Evolutionary conservation across 2,888 invertebrate species (phyloP), one percentile per base, ranked within the genome.

Genomic region (Spialia ferax): DNA sequence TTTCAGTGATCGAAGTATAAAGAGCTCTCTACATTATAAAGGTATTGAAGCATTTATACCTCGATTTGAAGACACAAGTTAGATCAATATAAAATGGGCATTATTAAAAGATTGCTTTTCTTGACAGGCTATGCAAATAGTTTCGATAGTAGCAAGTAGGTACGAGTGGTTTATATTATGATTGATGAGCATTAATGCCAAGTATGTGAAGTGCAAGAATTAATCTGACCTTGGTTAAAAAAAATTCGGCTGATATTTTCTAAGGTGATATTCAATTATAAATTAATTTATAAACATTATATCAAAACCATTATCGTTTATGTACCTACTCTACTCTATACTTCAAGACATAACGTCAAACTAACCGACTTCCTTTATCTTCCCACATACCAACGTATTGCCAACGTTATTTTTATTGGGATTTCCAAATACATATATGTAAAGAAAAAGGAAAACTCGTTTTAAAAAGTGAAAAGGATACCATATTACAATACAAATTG

Each of bases 101-200:
- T 20, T 35, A 10, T 35, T 35, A 11, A 4, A 8, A 18, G 4
- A 35, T 35, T 20, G 15, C 29, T 15, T 29, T 18, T 56, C 56
- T 32, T 56, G 56, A 56, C 56, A 18, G 32, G 6, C 32, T 35
- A 32, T 56, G 20, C 20, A 26, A 56, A 56, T 56, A 10, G 18
- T 56, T 56, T 56, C 20, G 72, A 75, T 78, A 77, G 79, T 82
- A 85, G n/a, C n/a, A n/a, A n/a, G n/a, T n/a, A n/a, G n/a, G n/a
- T 83, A 84, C 80, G 84, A 87, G 85, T 87, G 84, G 81, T 85
- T 56, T 35, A 11, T n/a, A n/a, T n/a, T 82, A 84, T 87, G 88
- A 88, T 87, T 81, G 87, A 88, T 88, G 81, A 76, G 74, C 79
- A 80, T 82, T 81, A 80, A 82, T 83, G 76, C 79, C 77, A 81